Evolutionary conservation across 2,113 vertebrate species (phyloP), one percentile per base, ranked within the genome.

Genomic region (Cromileptes altivelis): DNA sequence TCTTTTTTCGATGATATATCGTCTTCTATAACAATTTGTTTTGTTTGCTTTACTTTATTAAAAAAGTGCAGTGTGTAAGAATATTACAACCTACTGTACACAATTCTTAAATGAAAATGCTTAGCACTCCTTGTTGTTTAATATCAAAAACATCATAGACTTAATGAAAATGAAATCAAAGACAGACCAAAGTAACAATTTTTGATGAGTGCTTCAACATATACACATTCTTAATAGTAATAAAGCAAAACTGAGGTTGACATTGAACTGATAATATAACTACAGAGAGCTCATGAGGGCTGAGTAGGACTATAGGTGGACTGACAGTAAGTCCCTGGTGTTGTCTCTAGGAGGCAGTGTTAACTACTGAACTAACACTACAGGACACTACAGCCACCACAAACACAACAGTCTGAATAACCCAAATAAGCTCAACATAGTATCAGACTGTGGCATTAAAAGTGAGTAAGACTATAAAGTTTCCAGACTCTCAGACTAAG

Each of bases 381-480:
- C 64, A 57, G 76, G 72, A 56, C 17, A 60, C 40, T 15, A 21
- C 50, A 69, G 25, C 70, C 47, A 65, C 3, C 53, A 70, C 68
- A 75, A 86, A 71, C 74, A 84, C 62, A 61, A 11, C 17, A 82
- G 68, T 15, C 69, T 75, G 75, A 88, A 86, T 19, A 75, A 75
- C 53, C 68, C 33, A 84, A 78, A 89, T 23, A 49, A 68, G 61
- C 73, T 65, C 5, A 71, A 56, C 21, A 62, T 75, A 78, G 63
- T 10, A 33, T 3, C 53, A 37, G 47, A 33, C 2, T 62, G 55
- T 57, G 53, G 45, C 21, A 11, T 60, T 82, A 49, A 40, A 47
- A 83, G 42, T 50, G 50, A 68, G 53, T 50, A 30, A 4, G 33
- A 52, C 61, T 37, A n/a, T 27, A 23, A 55, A 15, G 57, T 25